A percentile compares a stretch with the other conserved stretches of the same genome.
Evolutionary conservation across 2,797 vertebrate species (phyloP).

Genomic region (Hozukius guyotensis): DNA sequence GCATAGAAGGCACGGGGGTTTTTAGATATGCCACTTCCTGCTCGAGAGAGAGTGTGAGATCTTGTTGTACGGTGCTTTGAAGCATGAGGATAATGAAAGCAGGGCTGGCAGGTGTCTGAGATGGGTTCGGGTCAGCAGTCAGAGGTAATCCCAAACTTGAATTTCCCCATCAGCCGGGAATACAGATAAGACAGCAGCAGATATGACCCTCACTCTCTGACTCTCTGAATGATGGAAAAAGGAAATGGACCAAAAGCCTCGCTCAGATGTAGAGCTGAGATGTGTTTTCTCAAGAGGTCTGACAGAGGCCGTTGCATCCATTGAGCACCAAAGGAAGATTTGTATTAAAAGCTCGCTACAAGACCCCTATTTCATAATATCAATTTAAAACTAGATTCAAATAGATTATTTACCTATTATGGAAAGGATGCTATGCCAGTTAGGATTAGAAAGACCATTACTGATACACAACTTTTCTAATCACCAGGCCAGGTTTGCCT

Average conservation of each 20-base stretch:
- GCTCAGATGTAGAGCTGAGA: slow-evolving; percentile 71
- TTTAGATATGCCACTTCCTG: slow-evolving; percentile 31
- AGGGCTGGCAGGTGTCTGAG: slow-evolving; percentile 48
- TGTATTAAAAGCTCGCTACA: not conserved
- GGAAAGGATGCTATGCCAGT: slow-evolving; percentile 19
- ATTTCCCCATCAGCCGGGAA: slow-evolving; percentile 79
- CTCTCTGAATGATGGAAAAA: slow-evolving; percentile 75
- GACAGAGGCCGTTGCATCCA: slow-evolving; percentile 18
- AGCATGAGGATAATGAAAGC: slow-evolving; percentile 59
- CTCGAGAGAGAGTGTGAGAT: slow-evolving; percentile 41
- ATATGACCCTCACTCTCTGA: slow-evolving; percentile 64
- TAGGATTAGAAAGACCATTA: slow-evolving; percentile 50
- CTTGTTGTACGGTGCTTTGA: slow-evolving; percentile 39
- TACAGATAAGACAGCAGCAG: slow-evolving; percentile 80
- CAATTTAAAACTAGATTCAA: not conserved
- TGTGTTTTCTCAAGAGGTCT: slow-evolving; percentile 59
- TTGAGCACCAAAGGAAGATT: not conserved
- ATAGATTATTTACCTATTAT: slow-evolving; percentile 1
- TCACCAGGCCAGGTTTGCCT: slow-evolving; percentile 68
- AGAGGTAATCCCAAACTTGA: slow-evolving; percentile 82
- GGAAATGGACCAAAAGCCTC: slow-evolving; percentile 74
- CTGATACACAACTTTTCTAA: slow-evolving; percentile 64
- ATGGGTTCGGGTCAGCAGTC: slow-evolving; percentile 75
- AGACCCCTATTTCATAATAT: not conserved
- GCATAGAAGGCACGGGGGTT: slow-evolving; percentile 6